Conservation (phyloP, 2,113 vertebrate species). For the Tychaedon coryphoeus region DNA sequence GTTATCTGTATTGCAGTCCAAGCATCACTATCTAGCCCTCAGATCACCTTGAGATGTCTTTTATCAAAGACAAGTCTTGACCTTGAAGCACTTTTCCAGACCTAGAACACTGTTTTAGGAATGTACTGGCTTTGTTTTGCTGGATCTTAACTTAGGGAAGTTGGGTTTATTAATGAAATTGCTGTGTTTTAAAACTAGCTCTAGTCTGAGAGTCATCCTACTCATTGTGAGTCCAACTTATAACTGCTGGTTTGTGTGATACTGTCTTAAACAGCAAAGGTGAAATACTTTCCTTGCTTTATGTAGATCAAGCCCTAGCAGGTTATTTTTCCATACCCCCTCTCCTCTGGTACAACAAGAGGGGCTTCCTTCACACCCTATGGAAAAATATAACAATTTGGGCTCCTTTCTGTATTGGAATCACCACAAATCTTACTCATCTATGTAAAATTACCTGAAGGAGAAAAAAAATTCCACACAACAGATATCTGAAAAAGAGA, state of each 20-base stretch:
- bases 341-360: not conserved
- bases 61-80: not conserved
- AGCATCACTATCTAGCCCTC: not conserved
- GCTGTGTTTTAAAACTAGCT: not conserved
- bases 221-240: rapidly evolving
- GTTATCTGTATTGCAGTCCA: not conserved
- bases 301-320: not conserved
- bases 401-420: not conserved
- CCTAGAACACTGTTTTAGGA: not conserved
- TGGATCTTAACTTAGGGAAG: not conserved
- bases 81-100: not conserved
- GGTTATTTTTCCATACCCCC: not conserved
- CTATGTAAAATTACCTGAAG: not conserved
- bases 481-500: not conserved
- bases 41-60: not conserved
- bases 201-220: not conserved
- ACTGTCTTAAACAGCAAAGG: not conserved
- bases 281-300: not conserved
- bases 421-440: not conserved
- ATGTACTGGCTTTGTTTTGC: not conserved
- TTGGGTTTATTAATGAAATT: not conserved
- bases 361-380: rapidly evolving
- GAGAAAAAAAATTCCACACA: too few relatives aligned
- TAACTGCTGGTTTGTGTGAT: not conserved
- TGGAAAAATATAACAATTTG: not conserved